Conservation (phyloP, 1,140 invertebrate species). For the Acromyrmex heyeri region DNA sequence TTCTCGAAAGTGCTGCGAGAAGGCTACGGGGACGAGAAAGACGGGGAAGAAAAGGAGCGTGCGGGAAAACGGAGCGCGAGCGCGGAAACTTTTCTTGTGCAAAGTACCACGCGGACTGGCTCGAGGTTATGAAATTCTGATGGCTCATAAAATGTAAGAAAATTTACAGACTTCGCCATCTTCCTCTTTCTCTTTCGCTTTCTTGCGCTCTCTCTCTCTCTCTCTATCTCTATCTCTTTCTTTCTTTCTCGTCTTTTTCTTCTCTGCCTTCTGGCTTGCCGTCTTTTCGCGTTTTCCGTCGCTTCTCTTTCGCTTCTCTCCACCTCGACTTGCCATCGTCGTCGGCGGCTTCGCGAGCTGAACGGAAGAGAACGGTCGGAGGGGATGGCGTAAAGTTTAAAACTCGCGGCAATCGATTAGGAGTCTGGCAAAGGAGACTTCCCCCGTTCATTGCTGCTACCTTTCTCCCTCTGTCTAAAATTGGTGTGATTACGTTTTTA, state of each 20-base stretch:
- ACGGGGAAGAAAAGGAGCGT: conserved; percentile 65
- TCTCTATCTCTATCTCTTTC: conserved; percentile 55
- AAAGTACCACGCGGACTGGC: conserved; percentile 87
- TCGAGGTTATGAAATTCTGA: conserved; percentile 87
- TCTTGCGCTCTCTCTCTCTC: conserved; percentile 30
- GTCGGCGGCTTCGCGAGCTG: conserved; percentile 65
- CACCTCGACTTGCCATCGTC: conserved; percentile 52
- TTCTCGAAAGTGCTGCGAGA: conserved; percentile 44
- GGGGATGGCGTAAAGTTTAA: conserved; percentile 84
- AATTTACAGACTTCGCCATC: conserved; percentile 86
- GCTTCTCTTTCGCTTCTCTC: conserved; percentile 69
- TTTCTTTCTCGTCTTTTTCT: conserved; percentile 44
- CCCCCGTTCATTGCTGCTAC: conserved; percentile 70
- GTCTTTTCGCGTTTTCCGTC: conserved; percentile 51
- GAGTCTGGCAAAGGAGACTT: conserved; percentile 79
- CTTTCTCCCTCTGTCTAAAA: conserved; percentile 35
- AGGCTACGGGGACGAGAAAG: conserved; percentile 28
- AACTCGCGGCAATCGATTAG: conserved; percentile 86
- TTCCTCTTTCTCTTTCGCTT: conserved; percentile 64
- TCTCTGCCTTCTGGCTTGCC: conserved; percentile 61
- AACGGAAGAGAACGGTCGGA: conserved; percentile 76
- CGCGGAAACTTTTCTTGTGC: conserved; percentile 85
- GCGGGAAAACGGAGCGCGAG: conserved; percentile 75
- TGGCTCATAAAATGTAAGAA: conserved; percentile 88
- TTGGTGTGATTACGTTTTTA: background rate